Evolutionary conservation across 2,797 vertebrate species (phyloP).

Genomic region (Euphonia xanthogaster): DNA sequence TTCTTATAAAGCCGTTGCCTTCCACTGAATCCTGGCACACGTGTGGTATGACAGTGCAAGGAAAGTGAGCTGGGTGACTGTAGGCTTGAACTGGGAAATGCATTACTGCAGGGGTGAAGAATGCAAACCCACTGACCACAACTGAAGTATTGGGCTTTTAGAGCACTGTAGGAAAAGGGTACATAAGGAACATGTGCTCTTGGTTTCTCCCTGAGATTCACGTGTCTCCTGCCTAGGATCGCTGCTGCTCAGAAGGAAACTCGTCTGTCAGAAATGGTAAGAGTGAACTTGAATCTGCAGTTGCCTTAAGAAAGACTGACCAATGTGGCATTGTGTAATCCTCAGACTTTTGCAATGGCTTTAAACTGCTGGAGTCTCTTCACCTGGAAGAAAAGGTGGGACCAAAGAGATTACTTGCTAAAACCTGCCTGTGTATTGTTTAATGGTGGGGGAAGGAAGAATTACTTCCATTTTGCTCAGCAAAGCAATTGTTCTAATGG

Average conservation of each 20-base stretch:
- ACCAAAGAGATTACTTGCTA: neutral
- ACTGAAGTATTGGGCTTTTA: neutral
- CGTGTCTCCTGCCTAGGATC: fast-evolving
- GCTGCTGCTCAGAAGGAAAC: neutral
- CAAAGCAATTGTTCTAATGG: neutral
- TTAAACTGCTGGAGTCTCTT: neutral
- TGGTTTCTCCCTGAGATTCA: neutral
- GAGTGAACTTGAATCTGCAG: neutral
- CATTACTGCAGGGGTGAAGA: neutral
- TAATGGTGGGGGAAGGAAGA: neutral
- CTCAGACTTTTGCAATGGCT: neutral
- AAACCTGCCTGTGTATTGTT: neutral
- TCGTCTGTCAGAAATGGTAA: neutral
- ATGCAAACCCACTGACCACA: neutral
- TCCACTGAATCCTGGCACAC: neutral
- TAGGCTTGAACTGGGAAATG: neutral
- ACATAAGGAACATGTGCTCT: fast-evolving
- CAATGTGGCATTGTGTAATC: neutral
- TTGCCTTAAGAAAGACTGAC: neutral
- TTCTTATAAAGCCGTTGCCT: neutral
- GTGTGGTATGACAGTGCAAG: fast-evolving
- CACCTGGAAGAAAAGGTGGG: neutral
- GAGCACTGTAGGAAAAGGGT: neutral
- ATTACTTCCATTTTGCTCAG: neutral
- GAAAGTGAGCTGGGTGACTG: neutral